Conservation (phyloP, 2,888 invertebrate species). For the Temnothorax rugatulus region DNA sequence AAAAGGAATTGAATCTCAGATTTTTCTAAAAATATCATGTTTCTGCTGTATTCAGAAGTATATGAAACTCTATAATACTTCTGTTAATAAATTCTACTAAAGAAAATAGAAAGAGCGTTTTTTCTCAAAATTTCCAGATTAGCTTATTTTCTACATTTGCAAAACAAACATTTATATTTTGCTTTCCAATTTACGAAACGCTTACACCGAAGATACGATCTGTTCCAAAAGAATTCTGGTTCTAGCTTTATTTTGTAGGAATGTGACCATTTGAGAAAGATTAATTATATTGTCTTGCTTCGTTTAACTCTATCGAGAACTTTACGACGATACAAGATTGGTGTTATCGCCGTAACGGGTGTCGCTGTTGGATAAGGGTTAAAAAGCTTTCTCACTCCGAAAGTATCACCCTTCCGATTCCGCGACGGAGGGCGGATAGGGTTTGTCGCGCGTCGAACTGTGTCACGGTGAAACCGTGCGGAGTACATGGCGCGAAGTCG, state of each 20-base stretch:
- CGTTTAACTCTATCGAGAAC: background rate
- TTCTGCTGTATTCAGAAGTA: background rate
- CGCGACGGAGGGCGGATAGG: constrained; percentile 24
- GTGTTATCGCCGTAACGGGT: background rate
- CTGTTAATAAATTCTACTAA: background rate
- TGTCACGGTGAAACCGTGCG: constrained; percentile 69
- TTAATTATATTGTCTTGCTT: background rate
- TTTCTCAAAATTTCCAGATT: background rate
- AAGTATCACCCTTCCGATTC: constrained; percentile 1
- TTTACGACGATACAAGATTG: background rate
- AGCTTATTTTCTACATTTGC: background rate
- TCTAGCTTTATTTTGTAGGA: background rate
- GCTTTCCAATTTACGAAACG: background rate
- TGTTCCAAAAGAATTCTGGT: background rate
- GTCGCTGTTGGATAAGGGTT: constrained; percentile 24
- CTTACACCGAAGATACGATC: background rate
- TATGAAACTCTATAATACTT: background rate
- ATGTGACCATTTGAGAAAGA: background rate
- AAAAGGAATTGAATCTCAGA: background rate
- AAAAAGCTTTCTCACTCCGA: constrained; percentile 44
- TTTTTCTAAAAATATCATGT: background rate
- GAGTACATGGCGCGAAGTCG: constrained; percentile 70
- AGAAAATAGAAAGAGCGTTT: background rate
- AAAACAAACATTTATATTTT: background rate
- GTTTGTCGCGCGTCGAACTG: constrained; percentile 67